Conservation (phyloP, 2,113 vertebrate genomes). For the Theropithecus gelada region DNA sequence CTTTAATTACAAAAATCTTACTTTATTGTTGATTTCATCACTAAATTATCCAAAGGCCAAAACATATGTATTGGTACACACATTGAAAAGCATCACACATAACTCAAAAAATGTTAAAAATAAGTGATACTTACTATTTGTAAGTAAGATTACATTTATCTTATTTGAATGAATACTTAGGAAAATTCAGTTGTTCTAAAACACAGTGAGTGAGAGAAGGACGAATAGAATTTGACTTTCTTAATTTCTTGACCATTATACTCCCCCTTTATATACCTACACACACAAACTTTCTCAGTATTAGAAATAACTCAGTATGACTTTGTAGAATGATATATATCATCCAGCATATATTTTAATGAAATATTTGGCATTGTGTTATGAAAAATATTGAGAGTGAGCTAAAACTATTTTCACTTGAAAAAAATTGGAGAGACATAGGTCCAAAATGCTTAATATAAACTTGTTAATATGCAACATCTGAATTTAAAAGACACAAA, state of each 20-base stretch:
- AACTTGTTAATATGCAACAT: not conserved
- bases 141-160: no score
- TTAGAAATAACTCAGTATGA: not conserved
- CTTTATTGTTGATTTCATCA: not conserved
- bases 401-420: not conserved
- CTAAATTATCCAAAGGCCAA: not conserved
- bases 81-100: not conserved
- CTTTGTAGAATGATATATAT: not conserved
- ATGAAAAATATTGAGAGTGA: not conserved
- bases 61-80: not conserved
- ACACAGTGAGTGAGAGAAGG: not conserved
- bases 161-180: not conserved
- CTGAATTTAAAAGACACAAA: not conserved
- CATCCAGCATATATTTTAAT: not conserved
- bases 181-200: not conserved
- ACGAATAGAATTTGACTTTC: not conserved
- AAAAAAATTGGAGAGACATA: not conserved
- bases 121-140: not conserved
- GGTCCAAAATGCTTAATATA: constrained; percentile 11
- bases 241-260: not conserved
- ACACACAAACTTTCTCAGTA: not conserved
- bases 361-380: not conserved
- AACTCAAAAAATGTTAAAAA: not conserved
- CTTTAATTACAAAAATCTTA: not conserved
- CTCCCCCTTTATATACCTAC: not conserved